Base-by-base conservation (phyloP, 2,797 vertebrate species). In the Chelonia mydas region DNA sequence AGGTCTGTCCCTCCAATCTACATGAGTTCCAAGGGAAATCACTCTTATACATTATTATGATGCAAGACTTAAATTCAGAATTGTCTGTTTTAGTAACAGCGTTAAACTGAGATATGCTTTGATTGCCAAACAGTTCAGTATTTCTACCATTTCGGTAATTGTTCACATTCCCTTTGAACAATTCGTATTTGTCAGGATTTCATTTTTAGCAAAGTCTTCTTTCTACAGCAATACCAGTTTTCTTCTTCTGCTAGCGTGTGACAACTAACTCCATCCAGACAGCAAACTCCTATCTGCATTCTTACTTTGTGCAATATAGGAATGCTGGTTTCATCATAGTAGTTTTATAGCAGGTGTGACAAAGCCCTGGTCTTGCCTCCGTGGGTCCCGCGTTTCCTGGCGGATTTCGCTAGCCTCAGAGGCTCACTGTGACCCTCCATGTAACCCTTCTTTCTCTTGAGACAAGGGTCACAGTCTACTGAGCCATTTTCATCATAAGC, bases 21-120 rank as follows among this genome's bases (percentile, higher is more conserved):
- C 17, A 0, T 0, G 7, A 55, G 25, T 10, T 88, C 90, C 68
- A 33, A 33, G 54, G 0, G 0, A 84, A 82, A 25, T 9, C 72
- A 77, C 28, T 9, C 51, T 55, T 78, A 10, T 72, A 78, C 1
- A 68, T n/a, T 65, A 65, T n/a, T 9, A 37, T n/a, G 61, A 65
- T n/a, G n/a, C 33, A 65, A 65, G 33, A 17, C 16, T 61, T 61
- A n/a, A 72, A 55, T 7, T 77, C 5, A 37, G 7, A 15, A 79
- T 41, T 59, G 19, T 50, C 78, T 89, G 7, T 47, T 88, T 81
- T 33, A 79, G 37, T 55, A 83, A 25, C 31, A 53, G 28, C 81
- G 6, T 68, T 54, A 77, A 76, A 21, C 3, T n/a, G 76, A 59
- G 28, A 33, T 0, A 78, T 50, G 11, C 2, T 55, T 79, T 28